Base-by-base conservation (phyloP, 1,140 invertebrate genomes). In the Stratiolaelaps scimitus region DNA sequence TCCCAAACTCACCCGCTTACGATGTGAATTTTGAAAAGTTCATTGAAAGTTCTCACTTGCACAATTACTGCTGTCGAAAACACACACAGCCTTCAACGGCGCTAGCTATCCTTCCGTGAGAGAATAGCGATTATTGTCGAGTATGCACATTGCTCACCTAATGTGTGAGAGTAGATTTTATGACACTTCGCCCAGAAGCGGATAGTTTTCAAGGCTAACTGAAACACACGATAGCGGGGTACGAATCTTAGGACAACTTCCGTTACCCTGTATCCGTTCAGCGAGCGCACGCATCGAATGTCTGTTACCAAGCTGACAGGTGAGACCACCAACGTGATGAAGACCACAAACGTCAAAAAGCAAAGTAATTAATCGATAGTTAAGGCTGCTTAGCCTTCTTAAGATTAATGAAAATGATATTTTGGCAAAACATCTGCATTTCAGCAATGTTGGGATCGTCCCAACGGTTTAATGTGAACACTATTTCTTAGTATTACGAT, bases 131-230 rank as follows among this genome's bases (percentile, higher is more conserved):
- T 40, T 40, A 6, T 40, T 40, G 10, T 40, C 10, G 10, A 40
- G 34, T 4, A 40, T 10, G 34, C 10, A 6, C n/a, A 6, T 40
- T 40, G 34, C 34, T 60, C 23, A 60, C 53, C 53, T 60, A 60
- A 26, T 17, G 53, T 60, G 23, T 60, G 53, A 26, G 53, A 60
- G 26, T 60, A 60, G 15, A 60, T 60, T 26, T 60, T 60, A 26
- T 60, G 53, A 23, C 53, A 60, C 34, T 60, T 60, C 17, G 53
- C 53, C 53, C 53, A 60, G 53, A 29, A 60, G 53, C 53, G 53
- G 17, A 60, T 60, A 17, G 53, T 34, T 23, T 60, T 60, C 10
- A 60, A 34, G 34, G 53, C 53, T 23, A 60, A 26, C 23, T 60
- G 53, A 34, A 60, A 60, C 26, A 60, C 53, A 6, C 53, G 53